Evolutionary conservation across 2,888 invertebrate genomes (phyloP), one percentile per base, ranked within the genome.

Genomic region (Meteorus colon): DNA sequence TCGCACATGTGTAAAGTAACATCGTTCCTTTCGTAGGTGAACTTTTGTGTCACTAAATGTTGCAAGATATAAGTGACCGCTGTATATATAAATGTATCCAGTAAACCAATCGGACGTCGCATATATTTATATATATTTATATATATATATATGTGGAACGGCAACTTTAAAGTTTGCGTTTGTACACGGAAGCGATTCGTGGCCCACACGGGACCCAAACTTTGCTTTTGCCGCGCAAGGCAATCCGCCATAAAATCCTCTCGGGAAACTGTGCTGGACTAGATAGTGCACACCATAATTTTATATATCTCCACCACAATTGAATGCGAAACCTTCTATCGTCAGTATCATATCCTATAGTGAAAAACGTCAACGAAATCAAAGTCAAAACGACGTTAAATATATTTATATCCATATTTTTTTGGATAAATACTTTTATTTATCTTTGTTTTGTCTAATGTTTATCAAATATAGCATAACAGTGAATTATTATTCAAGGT

Each of bases 101-200:
- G 51, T 19, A n/a, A 34, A 27, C 51, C 55, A 51, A 48, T 68
- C 24, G 41, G 66, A 16, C 45, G 62, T 48, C 59, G 29, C 69
- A 41, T 12, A 5, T 24, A 24, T 24, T 24, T 24, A 24, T 24
- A 24, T 24, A 24, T 24, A 24, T 24, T 24, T 24, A 24, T 8
- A 1, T 34, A 34, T 41, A 41, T 41, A 41, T 41, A 41, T 63
- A 71, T 29, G 31, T 41, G 29, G 68, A 74, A 48, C 73, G 70
- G 55, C 70, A 80, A 80, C 80, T 83, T 85, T 81, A 83, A 84
- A 85, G 81, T 85, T 85, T 82, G 77, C 78, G 81, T 81, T 85
- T 82, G 80, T 77, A 81, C 80, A 74, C 78, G 75, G 77, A 73
- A 75, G 76, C 76, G 80, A 80, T 81, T 82, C 78, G 79, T 69